These are phyloP conservation scores for Phocoena phocoena DNA, from an alignment of 2,113 vertebrate species.

Conservation along the genomic window DNA sequence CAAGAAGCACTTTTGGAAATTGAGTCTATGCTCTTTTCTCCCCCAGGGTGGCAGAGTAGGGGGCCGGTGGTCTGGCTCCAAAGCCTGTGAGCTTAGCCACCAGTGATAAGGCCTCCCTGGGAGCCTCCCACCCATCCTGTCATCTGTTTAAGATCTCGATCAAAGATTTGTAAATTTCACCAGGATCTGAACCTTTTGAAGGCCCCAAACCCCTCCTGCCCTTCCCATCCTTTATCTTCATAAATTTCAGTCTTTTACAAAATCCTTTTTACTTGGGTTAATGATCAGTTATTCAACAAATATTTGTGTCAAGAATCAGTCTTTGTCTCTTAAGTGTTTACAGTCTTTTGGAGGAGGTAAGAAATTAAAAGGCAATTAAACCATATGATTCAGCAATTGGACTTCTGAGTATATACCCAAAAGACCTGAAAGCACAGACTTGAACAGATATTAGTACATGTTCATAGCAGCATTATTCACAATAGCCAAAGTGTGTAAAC, in stretches of 20 bases:
- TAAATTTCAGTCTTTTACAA: background rate
- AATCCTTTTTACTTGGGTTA: background rate
- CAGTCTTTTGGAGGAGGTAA: background rate
- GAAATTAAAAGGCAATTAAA: background rate
- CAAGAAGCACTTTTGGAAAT: background rate
- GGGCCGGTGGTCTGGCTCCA: background rate
- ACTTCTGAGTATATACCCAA: background rate
- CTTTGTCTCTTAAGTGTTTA: background rate
- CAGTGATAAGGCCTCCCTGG: background rate
- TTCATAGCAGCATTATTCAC: background rate
- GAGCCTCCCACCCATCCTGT: background rate
- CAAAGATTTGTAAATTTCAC: background rate
- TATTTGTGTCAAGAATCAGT: slow-evolving; percentile 3
- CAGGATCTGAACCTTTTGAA: background rate
- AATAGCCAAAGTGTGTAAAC: background rate
- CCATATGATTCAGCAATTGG: background rate
- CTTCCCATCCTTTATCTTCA: background rate
- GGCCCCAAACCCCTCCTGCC: background rate
- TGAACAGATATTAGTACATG: background rate
- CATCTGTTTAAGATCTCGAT: background rate
- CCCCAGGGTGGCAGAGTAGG: background rate
- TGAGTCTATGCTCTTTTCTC: background rate
- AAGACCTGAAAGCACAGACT: background rate
- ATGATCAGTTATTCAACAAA: slow-evolving; percentile 20
- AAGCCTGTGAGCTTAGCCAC: background rate